Evolutionary conservation across 2,888 invertebrate species (phyloP).

Genomic region (Acholoe squamosa): DNA sequence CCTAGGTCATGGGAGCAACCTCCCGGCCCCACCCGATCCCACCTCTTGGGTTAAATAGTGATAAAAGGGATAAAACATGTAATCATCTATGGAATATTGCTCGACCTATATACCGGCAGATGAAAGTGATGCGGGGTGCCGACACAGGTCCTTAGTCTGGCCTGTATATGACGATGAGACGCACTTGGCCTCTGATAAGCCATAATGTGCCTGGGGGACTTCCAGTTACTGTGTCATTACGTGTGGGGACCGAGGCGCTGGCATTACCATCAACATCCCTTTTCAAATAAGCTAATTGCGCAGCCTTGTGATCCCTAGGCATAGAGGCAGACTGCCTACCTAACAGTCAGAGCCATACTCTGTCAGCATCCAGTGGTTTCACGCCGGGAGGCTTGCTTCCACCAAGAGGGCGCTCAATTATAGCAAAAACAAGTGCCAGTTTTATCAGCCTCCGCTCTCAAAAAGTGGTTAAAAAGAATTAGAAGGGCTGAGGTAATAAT

Average conservation of each 20-base stretch:
- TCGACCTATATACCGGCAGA: slow-evolving; percentile 10
- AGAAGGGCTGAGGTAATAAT: slow-evolving; percentile 8
- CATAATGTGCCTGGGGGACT: background rate
- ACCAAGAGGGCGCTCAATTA: slow-evolving; percentile 29
- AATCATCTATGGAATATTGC: slow-evolving; percentile 22
- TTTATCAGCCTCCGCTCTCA: background rate
- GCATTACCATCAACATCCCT: slow-evolving; percentile 15
- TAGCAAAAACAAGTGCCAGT: slow-evolving; percentile 3
- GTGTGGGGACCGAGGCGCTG: background rate
- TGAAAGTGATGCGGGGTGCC: background rate
- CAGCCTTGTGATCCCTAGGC: background rate
- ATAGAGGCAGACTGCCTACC: background rate
- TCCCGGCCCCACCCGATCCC: background rate
- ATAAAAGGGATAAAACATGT: slow-evolving; percentile 35
- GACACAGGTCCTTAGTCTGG: background rate
- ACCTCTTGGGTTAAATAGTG: background rate
- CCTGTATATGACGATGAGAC: slow-evolving; percentile 18
- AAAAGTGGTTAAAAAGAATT: background rate
- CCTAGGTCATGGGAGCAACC: background rate
- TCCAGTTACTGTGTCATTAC: slow-evolving; percentile 24
- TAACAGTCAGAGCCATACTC: background rate
- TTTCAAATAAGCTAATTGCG: slow-evolving; percentile 19
- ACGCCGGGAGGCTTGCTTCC: background rate
- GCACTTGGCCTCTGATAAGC: slow-evolving; percentile 31
- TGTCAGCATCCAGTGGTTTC: background rate